These are phyloP conservation scores for Ovis aries DNA, from an alignment of 2,113 vertebrate species.

Conservation along the genomic window DNA sequence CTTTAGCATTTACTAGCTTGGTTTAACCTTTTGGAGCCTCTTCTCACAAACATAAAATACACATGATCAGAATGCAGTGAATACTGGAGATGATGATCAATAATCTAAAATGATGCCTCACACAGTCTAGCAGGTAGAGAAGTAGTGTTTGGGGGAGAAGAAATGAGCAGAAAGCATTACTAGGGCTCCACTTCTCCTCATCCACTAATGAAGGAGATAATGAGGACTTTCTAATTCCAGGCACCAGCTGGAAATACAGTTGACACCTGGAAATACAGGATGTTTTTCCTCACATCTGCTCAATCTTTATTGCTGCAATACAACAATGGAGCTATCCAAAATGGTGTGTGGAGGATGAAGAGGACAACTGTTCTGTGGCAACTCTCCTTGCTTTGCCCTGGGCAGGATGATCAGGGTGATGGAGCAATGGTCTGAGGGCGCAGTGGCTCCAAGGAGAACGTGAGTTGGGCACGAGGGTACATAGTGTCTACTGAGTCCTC, in stretches of 20 bases:
- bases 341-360: not conserved
- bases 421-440: not conserved
- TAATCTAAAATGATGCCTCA: not conserved
- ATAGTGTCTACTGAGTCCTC: not conserved
- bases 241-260: not conserved
- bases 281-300: not conserved
- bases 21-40: not conserved
- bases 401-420: too few species aligned
- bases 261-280: not conserved
- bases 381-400: not conserved
- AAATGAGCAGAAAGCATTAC: not conserved
- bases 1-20: not conserved
- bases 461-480: not conserved
- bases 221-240: not conserved
- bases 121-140: not conserved
- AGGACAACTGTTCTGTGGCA: not conserved
- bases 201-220: not conserved
- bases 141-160: not conserved
- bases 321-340: not conserved
- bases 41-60: not conserved
- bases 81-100: not conserved
- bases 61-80: not conserved
- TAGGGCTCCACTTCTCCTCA: not conserved
- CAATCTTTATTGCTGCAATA: not conserved
- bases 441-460: not conserved